Evolutionary conservation across 2,113 vertebrate species (phyloP), one percentile per base, ranked within the genome.

Genomic region (Epinephelus lanceolatus): DNA sequence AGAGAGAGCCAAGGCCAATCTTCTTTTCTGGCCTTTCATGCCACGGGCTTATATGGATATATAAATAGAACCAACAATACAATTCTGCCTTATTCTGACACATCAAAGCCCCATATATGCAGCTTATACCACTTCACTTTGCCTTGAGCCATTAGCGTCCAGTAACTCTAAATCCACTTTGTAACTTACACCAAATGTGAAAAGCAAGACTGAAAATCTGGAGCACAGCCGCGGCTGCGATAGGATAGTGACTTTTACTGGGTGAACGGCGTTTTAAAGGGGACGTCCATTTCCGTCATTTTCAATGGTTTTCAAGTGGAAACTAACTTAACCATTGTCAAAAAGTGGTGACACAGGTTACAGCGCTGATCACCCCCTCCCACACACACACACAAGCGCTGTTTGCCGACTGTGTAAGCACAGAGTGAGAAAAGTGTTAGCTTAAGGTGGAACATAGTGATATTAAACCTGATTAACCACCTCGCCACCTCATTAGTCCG

Each of bases 81-180:
- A 67, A 88, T 88, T 85, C 55, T 83, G 69, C 80, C 61, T 83
- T 65, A 71, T 81, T 89, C 80, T 68, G 74, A 84, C 80, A 92
- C 84, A 90, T 93, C 88, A 91, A 82, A 92, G 88, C 55, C 10
- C 18, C 47, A 83, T 86, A 92, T 89, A 63, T 84, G 82, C 86
- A 88, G 84, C 84, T 85, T 81, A 81, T 83, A 81, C 72, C 57
- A 66, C 12, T 72, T 75, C 10, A 14, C 61, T 77, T 86, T 80
- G 62, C 88, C 84, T 72, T 9, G 55, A 90, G 84, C 86, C 71
- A 66, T 81, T 77, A 78, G 66, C 23, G 57, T 81, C 69, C 81
- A 78, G 53, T 13, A 82, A 72, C 69, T 80, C 76, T 68, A 80
- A 79, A 86, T 80, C 78, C 66, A 78, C 71, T 82, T 47, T 81